phyloP scores from a whole-genome alignment of 2,113 vertebrate genomes.

The Laterallus jamaicensis region DNA sequence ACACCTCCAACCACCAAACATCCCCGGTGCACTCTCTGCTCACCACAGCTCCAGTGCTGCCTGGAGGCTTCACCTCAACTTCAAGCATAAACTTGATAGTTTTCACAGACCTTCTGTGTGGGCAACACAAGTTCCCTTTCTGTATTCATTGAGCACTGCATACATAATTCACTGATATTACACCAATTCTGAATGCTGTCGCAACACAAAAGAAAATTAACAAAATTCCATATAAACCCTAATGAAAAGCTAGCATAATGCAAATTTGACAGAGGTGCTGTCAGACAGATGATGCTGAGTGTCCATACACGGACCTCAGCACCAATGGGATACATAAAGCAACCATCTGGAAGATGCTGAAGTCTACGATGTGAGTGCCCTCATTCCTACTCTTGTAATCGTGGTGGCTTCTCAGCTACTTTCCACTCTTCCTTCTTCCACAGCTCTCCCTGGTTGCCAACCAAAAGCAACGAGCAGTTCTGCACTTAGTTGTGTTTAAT shows the following conservation, averaged over 20 bases:
- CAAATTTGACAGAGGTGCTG: not conserved
- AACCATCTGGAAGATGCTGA: not conserved
- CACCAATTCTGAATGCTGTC: not conserved
- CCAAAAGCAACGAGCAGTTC: not conserved
- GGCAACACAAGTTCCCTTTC: not conserved
- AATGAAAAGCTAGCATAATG: not conserved
- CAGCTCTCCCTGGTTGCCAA: not conserved
- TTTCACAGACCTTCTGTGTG: rapidly evolving
- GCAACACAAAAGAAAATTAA: not conserved
- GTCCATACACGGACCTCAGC: not conserved
- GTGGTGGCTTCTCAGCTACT: not conserved
- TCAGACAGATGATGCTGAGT: not conserved
- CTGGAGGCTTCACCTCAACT: not conserved
- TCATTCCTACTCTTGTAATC: rapidly evolving
- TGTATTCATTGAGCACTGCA: not conserved
- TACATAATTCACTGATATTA: not conserved
- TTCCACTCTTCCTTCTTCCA: not conserved
- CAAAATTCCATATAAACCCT: not conserved
- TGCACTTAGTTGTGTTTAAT: not conserved
- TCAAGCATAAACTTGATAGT: not conserved
- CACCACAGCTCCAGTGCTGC: not conserved
- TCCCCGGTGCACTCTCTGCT: not conserved
- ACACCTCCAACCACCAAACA: not conserved
- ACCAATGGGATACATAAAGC: not conserved
- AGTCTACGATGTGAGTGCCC: not conserved